A percentile compares a stretch with the other conserved stretches of the same genome.
These are phyloP conservation scores for Takifugu rubripes DNA, from an alignment of 2,797 vertebrate genomes.

Conservation along the genomic window DNA sequence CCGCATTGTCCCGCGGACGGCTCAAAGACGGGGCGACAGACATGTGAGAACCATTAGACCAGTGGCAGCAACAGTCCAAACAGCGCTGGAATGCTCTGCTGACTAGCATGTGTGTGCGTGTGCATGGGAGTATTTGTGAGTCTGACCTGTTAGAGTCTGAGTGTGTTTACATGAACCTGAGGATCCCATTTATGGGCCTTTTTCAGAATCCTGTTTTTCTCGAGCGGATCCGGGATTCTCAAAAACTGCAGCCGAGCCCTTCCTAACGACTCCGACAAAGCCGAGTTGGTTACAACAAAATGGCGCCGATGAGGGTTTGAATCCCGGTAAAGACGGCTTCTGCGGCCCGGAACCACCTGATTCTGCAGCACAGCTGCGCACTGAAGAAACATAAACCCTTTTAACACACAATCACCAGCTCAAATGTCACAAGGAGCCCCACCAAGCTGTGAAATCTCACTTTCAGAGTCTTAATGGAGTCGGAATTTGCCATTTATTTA, in stretches of 20 bases:
- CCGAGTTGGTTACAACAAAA: too few relatives aligned
- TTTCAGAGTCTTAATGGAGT: too few relatives aligned
- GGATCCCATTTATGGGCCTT: too few relatives aligned
- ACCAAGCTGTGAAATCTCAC: background rate
- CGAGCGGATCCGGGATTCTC: too few relatives aligned
- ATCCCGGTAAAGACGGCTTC: too few relatives aligned
- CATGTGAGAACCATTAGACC: slow-evolving; percentile 80
- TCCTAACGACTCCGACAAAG: too few relatives aligned
- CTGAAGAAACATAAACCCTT: background rate
- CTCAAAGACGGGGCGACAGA: slow-evolving; percentile 65
- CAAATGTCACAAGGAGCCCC: background rate
- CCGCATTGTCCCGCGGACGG: slow-evolving; percentile 67
- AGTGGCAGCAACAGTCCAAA: slow-evolving; percentile 74
- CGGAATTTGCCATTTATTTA: too few relatives aligned
- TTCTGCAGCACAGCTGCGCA: too few relatives aligned
- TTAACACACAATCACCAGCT: background rate
- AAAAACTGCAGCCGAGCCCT: too few relatives aligned
- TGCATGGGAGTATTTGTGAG: background rate
- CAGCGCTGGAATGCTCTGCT: slow-evolving; percentile 70
- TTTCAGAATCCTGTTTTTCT: too few relatives aligned
- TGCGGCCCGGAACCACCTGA: too few relatives aligned
- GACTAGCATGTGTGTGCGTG: slow-evolving; percentile 56
- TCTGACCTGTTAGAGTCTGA: slow-evolving; percentile 36
- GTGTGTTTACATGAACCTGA: background rate
- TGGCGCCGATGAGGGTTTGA: too few relatives aligned